These are phyloP conservation scores for Macrochelys suwanniensis DNA, from an alignment of 2,797 vertebrate species.

Conservation along the genomic window DNA sequence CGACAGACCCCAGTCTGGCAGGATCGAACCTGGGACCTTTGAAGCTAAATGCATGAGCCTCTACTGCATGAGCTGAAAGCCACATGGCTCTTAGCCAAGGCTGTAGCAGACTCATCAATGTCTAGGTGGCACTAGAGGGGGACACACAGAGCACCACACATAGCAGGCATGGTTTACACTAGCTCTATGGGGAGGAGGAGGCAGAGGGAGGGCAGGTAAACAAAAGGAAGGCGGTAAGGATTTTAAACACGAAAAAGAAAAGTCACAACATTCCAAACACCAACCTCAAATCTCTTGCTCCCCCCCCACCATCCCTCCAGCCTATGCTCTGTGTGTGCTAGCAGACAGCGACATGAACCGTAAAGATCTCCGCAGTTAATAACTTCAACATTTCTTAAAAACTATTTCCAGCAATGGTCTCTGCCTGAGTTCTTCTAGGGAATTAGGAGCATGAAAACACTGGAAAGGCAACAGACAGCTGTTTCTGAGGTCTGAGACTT, in stretches of 20 bases:
- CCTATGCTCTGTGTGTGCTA: background rate
- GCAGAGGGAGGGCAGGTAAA: slow-evolving; percentile 28
- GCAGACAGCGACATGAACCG: background rate
- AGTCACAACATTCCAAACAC: background rate
- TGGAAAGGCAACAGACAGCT: slow-evolving; percentile 34
- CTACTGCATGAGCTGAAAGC: no score
- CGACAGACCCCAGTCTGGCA: no score
- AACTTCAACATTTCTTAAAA: slow-evolving; percentile 25
- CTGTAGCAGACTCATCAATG: no score
- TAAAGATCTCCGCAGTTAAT: slow-evolving; percentile 14
- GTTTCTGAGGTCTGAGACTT: background rate
- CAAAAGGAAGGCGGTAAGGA: slow-evolving; percentile 14
- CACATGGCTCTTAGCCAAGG: no score
- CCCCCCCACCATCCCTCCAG: background rate
- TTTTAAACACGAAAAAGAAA: no score
- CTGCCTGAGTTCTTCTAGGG: background rate
- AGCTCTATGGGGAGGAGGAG: background rate
- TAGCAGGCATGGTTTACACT: background rate
- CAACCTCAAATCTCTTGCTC: background rate
- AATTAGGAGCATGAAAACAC: background rate
- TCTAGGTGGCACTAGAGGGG: no score
- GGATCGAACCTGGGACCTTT: no score
- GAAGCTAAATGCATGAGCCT: no score
- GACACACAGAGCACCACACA: no score
- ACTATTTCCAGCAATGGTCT: background rate